Evolutionary conservation across 2,888 invertebrate genomes (phyloP).

Genomic region (Nemurella pictetii): DNA sequence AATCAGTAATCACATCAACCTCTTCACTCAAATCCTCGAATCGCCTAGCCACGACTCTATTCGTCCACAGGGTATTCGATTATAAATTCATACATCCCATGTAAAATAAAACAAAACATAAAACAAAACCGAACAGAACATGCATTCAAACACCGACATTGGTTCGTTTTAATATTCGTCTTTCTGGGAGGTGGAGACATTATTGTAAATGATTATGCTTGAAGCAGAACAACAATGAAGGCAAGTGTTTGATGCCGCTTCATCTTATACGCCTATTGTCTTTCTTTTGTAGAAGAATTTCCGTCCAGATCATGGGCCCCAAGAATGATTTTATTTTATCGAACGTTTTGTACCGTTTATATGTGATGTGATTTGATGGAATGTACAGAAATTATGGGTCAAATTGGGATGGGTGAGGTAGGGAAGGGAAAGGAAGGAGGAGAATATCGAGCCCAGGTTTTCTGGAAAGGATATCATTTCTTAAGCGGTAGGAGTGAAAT

Average conservation of each 20-base stretch:
- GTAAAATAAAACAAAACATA: not conserved
- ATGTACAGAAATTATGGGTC: conserved; percentile 32
- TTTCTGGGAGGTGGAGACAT: conserved; percentile 22
- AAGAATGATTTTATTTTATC: not conserved
- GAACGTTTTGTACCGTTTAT: not conserved
- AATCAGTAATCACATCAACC: not conserved
- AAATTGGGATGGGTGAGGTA: not conserved
- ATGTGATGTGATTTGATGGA: not conserved
- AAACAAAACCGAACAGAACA: too few relatives aligned
- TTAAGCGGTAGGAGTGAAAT: not conserved
- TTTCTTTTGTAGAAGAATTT: not conserved
- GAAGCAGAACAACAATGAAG: not conserved
- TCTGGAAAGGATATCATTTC: not conserved
- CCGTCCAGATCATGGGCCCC: not conserved
- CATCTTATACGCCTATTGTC: not conserved
- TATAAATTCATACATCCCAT: not conserved
- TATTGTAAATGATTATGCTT: conserved; percentile 13
- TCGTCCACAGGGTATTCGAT: conserved; percentile 2
- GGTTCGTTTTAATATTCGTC: conserved; percentile 6
- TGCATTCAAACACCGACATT: not conserved
- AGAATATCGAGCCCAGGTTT: not conserved
- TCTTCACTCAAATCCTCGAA: not conserved
- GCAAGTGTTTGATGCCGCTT: not conserved
- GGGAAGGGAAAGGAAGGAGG: not conserved
- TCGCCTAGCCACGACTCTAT: not conserved